Percentiles rank a stretch among this genome's conserved stretches.
These are phyloP conservation scores for Chaitophorus viminalis DNA, from an alignment of 2,888 invertebrate species.

Conservation along the genomic window DNA sequence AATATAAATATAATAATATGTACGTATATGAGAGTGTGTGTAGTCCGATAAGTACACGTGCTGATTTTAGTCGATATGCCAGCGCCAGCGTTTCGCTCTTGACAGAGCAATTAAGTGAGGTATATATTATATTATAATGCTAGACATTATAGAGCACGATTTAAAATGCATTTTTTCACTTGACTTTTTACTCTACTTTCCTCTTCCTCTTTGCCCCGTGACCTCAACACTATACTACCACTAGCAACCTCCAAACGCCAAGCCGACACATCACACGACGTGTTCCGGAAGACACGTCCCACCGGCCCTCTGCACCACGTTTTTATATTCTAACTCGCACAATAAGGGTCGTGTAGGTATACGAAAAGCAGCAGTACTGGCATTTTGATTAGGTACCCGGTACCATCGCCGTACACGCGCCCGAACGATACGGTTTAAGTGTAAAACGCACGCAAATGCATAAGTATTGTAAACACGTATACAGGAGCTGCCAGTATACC, in stretches of 20 bases:
- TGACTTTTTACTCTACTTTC: not conserved
- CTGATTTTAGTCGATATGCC: constrained; percentile 19
- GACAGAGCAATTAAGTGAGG: constrained; percentile 37
- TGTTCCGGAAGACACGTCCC: constrained; percentile 15
- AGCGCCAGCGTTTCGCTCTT: constrained; percentile 30
- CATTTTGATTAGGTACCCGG: constrained; percentile 40
- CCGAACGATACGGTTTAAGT: constrained; percentile 35
- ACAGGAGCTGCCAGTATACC: too few relatives aligned
- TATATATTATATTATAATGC: not conserved
- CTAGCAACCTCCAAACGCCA: not conserved
- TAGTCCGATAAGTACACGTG: not conserved
- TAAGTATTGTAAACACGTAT: constrained; percentile 24
- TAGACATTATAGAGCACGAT: not conserved
- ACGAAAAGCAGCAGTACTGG: not conserved
- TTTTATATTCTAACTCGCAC: not conserved
- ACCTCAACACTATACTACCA: too few relatives aligned
- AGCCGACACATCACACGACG: not conserved
- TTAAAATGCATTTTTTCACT: constrained; percentile 18
- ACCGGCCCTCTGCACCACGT: not conserved
- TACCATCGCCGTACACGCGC: constrained; percentile 56
- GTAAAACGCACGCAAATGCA: constrained; percentile 50
- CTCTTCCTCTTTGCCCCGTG: not conserved
- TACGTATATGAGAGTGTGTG: not conserved
- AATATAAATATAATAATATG: not conserved
- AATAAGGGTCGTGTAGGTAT: not conserved